Evolutionary conservation across 2,113 vertebrate species (phyloP).

Genomic region (Dendropsophus ebraccatus): DNA sequence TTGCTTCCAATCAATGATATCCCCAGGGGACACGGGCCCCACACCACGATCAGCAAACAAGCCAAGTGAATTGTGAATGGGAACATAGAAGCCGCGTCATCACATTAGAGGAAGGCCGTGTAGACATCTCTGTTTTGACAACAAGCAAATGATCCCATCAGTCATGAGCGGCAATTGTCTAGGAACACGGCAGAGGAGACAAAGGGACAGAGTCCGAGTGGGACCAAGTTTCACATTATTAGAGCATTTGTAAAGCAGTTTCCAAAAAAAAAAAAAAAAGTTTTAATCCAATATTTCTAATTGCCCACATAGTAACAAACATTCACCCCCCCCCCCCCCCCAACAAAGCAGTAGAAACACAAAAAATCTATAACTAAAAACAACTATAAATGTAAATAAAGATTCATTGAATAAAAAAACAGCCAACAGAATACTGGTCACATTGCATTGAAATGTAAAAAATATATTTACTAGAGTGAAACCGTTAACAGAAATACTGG

Average conservation of each 20-base stretch:
- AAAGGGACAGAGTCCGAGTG: neutral
- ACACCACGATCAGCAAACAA: neutral
- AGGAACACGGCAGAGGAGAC: neutral
- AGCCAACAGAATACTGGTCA: no score
- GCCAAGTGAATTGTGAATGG: neutral
- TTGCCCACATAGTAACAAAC: no score
- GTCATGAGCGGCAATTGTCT: neutral
- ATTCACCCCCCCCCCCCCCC: no score
- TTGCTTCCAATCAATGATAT: neutral
- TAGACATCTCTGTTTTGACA: slow-evolving; percentile 7
- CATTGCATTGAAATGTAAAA: no score
- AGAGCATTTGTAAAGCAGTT: neutral
- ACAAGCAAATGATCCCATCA: slow-evolving; percentile 18
- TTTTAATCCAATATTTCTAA: no score
- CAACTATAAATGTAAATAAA: no score
- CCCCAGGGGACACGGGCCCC: neutral
- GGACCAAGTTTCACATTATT: neutral
- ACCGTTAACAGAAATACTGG: no score
- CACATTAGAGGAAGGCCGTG: neutral
- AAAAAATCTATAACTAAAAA: no score
- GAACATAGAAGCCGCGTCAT: neutral
- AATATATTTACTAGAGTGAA: no score
- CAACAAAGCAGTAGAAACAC: no score
- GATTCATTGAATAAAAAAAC: no score
- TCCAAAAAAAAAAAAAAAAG: no score